Percentiles rank a stretch among this genome's conserved stretches.
These are phyloP conservation scores for Vicugna pacos DNA, from an alignment of 2,113 vertebrate species.

Conservation along the genomic window DNA sequence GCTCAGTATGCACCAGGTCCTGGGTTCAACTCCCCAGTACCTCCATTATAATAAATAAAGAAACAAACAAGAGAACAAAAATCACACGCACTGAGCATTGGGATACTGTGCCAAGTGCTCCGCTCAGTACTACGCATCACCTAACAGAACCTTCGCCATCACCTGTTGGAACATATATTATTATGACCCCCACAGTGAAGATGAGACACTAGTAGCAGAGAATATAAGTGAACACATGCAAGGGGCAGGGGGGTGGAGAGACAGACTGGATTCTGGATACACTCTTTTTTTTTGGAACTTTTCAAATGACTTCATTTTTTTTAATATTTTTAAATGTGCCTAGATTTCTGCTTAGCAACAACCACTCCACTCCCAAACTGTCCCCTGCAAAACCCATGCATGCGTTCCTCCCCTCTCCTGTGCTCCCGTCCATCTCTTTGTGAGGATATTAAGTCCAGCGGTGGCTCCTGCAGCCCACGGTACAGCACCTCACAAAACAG, in stretches of 20 bases:
- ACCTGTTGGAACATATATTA: background rate
- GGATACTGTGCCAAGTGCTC: background rate
- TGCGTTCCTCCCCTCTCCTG: background rate
- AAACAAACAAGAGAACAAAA: too few species aligned
- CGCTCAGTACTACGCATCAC: background rate
- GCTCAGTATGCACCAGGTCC: too few species aligned
- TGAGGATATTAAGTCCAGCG: background rate
- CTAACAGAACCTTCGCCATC: background rate
- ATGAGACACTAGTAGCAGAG: background rate
- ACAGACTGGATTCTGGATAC: background rate
- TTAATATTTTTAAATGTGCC: background rate
- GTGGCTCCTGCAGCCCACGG: background rate
- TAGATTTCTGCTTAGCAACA: conserved; percentile 34
- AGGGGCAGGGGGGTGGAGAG: too few species aligned
- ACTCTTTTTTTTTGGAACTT: background rate
- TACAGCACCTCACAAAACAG: conserved; percentile 58
- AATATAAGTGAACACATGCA: background rate
- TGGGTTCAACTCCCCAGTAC: too few species aligned
- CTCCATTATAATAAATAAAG: too few species aligned
- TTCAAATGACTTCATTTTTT: background rate
- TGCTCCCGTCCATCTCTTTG: conserved; percentile 59
- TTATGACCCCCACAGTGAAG: background rate
- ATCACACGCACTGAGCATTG: background rate
- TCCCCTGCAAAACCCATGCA: background rate
- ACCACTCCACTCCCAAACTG: background rate